Base-by-base conservation (phyloP, 2,888 invertebrate species). In the Mongoloraphidia duomilia region DNA sequence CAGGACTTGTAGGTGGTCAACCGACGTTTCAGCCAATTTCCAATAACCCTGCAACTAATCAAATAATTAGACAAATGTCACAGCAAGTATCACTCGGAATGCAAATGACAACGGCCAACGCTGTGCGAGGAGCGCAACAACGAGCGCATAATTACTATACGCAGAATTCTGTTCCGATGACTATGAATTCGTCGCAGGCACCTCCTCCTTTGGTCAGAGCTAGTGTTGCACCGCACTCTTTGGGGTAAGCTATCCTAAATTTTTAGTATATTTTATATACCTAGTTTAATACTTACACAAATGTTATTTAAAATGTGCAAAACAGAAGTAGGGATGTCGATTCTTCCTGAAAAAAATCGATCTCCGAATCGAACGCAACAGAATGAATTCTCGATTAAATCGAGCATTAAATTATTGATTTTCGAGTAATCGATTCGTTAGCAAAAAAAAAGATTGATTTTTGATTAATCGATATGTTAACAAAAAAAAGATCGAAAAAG, bases 191-290 rank as follows among this genome's bases (percentile, higher is more conserved):
- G 12, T 63, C 65, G 50, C 66, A 64, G 58, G 71, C 70, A 60
- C 68, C 70, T 49, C 74, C 74, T 56, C 74, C 75, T 56, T 66
- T 76, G 55, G 69, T 75, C 54, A 34, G 44, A 13, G 39, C 49
- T n/a, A 45, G 40, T 34, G 49, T 44, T 34, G 34, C 45, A 38
- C 49, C 34, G 40, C 43, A 50, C 36, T 40, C 42, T 14, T 33
- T 50, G 26, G 48, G 44, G 40, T 36, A 45, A 45, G 41, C 34
- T 60, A 65, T 64, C 58, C 39, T 44, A 40, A 47, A 47, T 35
- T 37, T 40, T 12, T 48, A 39, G 13, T 44, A 51, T 56, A 57
- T 57, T 26, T 41, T 49, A 40, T 53, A 34, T 14, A 41, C 44
- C 10, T 46, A 44, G 40, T 40, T 26, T 8, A 41, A 26, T 53